Conservation (phyloP, 2,113 vertebrate genomes). For the Melanocharis versteri region DNA sequence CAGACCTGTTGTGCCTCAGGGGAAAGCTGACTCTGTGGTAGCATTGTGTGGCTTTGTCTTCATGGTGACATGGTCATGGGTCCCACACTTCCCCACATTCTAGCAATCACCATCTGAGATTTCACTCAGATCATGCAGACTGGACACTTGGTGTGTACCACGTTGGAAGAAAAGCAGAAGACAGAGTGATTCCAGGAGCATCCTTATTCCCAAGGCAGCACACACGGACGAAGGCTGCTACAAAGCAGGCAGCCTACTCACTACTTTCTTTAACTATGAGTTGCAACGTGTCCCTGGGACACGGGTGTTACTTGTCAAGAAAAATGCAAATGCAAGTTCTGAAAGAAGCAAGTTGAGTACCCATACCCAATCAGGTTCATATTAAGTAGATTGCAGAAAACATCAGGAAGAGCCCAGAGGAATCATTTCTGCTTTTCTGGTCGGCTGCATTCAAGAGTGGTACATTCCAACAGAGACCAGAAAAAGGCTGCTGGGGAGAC, state of each 20-base stretch:
- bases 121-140: neutral
- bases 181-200: neutral
- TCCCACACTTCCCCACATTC: neutral
- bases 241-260: neutral
- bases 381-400: neutral
- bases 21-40: neutral
- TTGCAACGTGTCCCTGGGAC: neutral
- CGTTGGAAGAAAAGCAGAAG: neutral
- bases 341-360: neutral
- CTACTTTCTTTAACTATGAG: neutral
- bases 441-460: neutral
- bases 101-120: neutral
- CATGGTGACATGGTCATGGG: fast-evolving
- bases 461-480: neutral
- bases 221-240: fast-evolving
- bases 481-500: neutral
- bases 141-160: neutral
- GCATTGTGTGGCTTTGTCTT: neutral
- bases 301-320: neutral
- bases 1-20: neutral
- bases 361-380: neutral
- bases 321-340: neutral
- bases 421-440: neutral
- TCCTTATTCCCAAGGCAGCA: neutral
- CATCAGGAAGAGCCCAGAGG: neutral